Conservation (phyloP, 2,888 invertebrate species). For the Teleogryllus oceanicus region DNA sequence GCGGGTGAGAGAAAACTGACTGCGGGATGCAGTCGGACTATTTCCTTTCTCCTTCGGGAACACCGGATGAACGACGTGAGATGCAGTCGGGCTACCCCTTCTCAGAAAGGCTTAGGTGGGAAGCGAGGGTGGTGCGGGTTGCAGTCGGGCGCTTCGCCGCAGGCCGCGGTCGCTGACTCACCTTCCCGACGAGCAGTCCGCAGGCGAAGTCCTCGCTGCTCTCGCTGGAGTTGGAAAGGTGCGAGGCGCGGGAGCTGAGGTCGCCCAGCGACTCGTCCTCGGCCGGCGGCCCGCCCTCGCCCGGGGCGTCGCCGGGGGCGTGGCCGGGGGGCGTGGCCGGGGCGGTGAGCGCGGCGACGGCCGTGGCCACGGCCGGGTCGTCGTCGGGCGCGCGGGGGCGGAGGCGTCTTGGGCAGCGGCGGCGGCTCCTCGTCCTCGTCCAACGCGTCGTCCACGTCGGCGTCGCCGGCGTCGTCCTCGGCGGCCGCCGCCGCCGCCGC, state of each 20-base stretch:
- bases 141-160: no score
- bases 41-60: no score
- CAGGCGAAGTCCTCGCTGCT: constrained; percentile 69
- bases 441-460: constrained; percentile 24
- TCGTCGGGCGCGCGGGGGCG: constrained; percentile 59
- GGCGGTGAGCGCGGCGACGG: constrained; percentile 57
- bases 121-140: no score
- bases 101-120: no score
- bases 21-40: no score
- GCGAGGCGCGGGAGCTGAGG: constrained; percentile 67
- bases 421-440: constrained; percentile 50
- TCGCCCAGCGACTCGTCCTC: constrained; percentile 46
- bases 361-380: constrained; percentile 43
- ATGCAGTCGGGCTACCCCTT: no score
- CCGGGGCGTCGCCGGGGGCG: constrained; percentile 50
- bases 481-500: constrained; percentile 26
- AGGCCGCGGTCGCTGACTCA: background rate
- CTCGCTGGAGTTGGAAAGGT: constrained; percentile 77
- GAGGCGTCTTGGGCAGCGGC: constrained; percentile 74
- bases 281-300: background rate
- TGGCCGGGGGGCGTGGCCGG: constrained; percentile 61
- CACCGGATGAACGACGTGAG: no score
- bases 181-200: background rate
- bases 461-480: constrained; percentile 33
- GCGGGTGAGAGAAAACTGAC: no score